Evolutionary conservation across 2,888 invertebrate species (phyloP).

Genomic region (Autographa pulchrina): DNA sequence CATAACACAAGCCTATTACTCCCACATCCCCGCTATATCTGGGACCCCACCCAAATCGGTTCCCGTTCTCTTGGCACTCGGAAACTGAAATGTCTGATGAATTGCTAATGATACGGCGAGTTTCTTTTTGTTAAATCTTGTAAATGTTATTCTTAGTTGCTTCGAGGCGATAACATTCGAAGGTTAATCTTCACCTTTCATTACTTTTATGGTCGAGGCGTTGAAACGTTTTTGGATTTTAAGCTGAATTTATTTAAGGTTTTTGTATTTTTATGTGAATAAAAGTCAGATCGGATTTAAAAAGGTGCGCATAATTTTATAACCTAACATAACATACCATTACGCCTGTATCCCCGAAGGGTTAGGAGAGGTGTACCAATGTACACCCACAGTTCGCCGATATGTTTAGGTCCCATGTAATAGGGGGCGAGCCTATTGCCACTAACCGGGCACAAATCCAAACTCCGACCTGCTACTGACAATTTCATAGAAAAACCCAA

Average conservation of each 20-base stretch:
- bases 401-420: too few species aligned
- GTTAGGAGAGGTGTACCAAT: too few species aligned
- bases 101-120: constrained; percentile 72
- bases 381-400: too few species aligned
- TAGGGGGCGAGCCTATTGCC: too few species aligned
- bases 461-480: too few species aligned
- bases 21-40: constrained; percentile 21
- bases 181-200: constrained; percentile 56
- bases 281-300: background rate
- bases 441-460: too few species aligned
- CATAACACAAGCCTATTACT: background rate
- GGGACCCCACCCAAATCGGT: constrained; percentile 44
- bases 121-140: constrained; percentile 66
- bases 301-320: background rate
- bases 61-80: constrained; percentile 66
- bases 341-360: too few species aligned
- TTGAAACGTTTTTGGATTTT: constrained; percentile 8
- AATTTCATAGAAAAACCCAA: too few species aligned
- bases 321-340: background rate
- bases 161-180: constrained; percentile 55
- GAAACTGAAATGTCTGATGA: constrained; percentile 73
- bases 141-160: constrained; percentile 65
- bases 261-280: background rate
- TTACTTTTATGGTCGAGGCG: constrained; percentile 14
- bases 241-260: constrained; percentile 14